Percentiles rank a stretch among this genome's conserved stretches.
Evolutionary conservation across 2,888 invertebrate genomes (phyloP).

Genomic region (Microctonus aethiopoides): DNA sequence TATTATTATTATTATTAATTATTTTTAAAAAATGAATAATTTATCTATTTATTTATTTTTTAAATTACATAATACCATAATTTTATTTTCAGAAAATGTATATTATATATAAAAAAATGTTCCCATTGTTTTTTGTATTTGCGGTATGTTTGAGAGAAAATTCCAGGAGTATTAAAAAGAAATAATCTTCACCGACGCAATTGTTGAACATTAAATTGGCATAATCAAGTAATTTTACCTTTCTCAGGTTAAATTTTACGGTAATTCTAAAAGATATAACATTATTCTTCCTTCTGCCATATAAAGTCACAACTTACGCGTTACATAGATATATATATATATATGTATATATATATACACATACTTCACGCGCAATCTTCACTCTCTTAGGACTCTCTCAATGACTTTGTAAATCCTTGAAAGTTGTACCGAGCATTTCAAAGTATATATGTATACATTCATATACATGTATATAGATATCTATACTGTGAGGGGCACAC

Average conservation of each 20-base stretch:
- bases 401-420: slow-evolving; percentile 25
- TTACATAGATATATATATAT: neutral
- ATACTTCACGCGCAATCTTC: neutral
- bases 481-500: slow-evolving; percentile 8
- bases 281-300: slow-evolving; percentile 10
- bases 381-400: slow-evolving; percentile 9
- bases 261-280: slow-evolving; percentile 1
- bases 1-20: too few relatives aligned
- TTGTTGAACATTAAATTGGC: slow-evolving; percentile 1
- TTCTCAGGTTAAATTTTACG: neutral
- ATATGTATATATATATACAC: neutral
- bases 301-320: slow-evolving; percentile 12
- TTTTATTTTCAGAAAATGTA: neutral
- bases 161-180: slow-evolving; percentile 6
- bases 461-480: neutral
- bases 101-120: neutral
- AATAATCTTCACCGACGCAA: neutral
- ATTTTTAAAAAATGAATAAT: too few relatives aligned
- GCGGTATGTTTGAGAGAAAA: neutral
- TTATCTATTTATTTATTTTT: too few relatives aligned
- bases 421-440: neutral
- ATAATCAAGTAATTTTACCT: slow-evolving; percentile 13
- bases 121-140: neutral
- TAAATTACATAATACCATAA: neutral
- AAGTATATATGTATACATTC: slow-evolving; percentile 1